phyloP scores from a whole-genome alignment of 2,113 vertebrate genomes.

The Procavia capensis region DNA sequence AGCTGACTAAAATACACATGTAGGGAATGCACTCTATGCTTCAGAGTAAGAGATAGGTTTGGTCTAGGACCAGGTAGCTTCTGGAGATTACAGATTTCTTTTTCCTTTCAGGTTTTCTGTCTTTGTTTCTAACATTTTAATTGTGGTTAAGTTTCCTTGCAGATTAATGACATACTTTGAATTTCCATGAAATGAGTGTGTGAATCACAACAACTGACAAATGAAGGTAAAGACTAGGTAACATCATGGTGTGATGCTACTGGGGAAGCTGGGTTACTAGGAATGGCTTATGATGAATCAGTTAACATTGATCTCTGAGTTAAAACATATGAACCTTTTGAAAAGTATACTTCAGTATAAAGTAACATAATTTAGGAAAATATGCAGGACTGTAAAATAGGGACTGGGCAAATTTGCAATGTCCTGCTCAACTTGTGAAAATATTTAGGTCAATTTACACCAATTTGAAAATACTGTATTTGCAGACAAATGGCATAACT shows the following conservation, averaged over 20 bases:
- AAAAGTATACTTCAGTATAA: conserved; percentile 71
- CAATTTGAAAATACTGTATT: conserved; percentile 72
- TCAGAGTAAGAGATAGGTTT: not conserved
- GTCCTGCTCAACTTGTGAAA: conserved; percentile 64
- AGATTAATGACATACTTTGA: not conserved
- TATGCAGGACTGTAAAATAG: conserved; percentile 64
- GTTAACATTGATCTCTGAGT: conserved; percentile 47
- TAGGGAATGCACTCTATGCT: no score
- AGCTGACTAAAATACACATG: no score
- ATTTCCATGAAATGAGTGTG: not conserved
- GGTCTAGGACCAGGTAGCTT: not conserved
- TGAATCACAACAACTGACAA: not conserved
- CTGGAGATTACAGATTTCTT: not conserved
- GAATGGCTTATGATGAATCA: conserved; percentile 38
- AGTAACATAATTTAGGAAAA: conserved; percentile 64
- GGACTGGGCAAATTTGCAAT: conserved; percentile 63
- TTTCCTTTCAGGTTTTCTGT: not conserved
- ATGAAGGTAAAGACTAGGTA: not conserved
- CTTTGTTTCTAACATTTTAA: conserved; percentile 27
- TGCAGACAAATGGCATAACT: conserved; percentile 73
- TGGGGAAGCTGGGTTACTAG: not conserved
- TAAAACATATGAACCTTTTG: conserved; percentile 70
- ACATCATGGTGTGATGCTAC: not conserved
- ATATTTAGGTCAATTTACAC: conserved; percentile 67
- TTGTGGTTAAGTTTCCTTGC: not conserved